A percentile compares a stretch with the other conserved stretches of the same genome.
phyloP scores from a whole-genome alignment of 2,113 vertebrate species.

The Miniopterus natalensis region DNA sequence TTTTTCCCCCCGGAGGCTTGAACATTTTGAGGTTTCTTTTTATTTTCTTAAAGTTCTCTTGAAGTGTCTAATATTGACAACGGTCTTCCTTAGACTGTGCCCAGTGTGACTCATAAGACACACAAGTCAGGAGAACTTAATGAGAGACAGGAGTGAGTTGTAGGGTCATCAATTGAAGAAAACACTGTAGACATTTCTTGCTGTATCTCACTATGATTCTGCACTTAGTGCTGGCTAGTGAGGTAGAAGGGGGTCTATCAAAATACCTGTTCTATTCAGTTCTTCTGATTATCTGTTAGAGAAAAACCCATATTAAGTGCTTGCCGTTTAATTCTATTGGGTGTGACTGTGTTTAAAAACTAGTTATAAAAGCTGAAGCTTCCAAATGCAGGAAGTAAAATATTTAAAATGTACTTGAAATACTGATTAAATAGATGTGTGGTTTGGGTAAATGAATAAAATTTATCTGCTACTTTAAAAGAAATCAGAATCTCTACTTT shows the following conservation, averaged over 20 bases:
- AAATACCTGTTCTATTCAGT: background rate
- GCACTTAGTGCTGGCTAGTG: background rate
- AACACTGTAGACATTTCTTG: background rate
- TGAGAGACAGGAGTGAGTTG: background rate
- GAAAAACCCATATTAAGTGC: background rate
- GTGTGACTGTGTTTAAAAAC: background rate
- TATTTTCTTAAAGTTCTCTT: constrained; percentile 43
- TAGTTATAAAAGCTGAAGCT: constrained; percentile 15
- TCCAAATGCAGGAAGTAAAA: background rate
- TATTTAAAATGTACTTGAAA: constrained; percentile 44
- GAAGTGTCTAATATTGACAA: background rate
- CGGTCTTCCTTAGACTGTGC: background rate
- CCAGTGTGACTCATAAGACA: background rate
- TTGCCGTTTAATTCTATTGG: constrained; percentile 36
- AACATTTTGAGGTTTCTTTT: constrained; percentile 52
- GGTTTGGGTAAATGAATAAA: constrained; percentile 41
- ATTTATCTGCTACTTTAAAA: constrained; percentile 40
- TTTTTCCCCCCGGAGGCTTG: background rate
- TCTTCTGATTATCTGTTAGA: constrained; percentile 5
- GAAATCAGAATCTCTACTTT: constrained; percentile 40
- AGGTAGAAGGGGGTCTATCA: background rate
- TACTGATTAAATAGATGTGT: background rate
- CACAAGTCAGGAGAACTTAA: background rate
- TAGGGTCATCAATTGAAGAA: constrained; percentile 34
- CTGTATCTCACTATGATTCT: background rate